Evolutionary conservation across 2,888 invertebrate species (phyloP), one percentile per base, ranked within the genome.

Genomic region (Catocala fraxini): DNA sequence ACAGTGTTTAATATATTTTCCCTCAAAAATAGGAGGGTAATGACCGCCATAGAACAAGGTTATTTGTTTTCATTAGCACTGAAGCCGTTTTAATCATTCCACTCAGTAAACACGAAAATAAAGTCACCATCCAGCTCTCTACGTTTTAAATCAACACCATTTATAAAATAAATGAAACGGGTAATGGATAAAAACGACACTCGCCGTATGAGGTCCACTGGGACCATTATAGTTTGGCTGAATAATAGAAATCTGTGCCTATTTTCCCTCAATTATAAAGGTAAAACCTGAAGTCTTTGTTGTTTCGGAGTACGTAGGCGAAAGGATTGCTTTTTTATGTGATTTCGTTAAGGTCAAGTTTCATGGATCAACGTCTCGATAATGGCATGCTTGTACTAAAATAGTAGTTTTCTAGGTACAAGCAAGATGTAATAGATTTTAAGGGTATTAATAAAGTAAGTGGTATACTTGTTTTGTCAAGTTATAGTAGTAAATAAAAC

Each of bases 61-160:
- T 42, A 63, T 68, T 52, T 51, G 41, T 54, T 54, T 52, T 34
- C 46, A 55, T 56, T 53, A 56, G 12, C n/a, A 61, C 34, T 35
- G 49, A n/a, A 56, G 6, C 25, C 39, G 11, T 35, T 51, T 56
- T 34, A 56, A 56, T 56, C 42, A 49, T 42, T 13, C 45, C 13
- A 53, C 51, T 52, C 51, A 11, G 12, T 59, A 66, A 61, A 52
- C 59, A 63, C 56, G 56, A 55, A 49, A 71, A 62, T 48, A 51
- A 56, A 59, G 3, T 39, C 34, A 25, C 49, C 47, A 45, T 7
- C 33, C 25, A 25, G 25, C 39, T 45, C 12, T 45, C n/a, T 13
- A 15, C 46, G 56, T 34, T 68, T 53, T 51, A 71, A 63, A 71
- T 68, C 72, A 71, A 68, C 63, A 63, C 57, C 59, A 63, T 60